Conservation (phyloP, 2,888 invertebrate species). For the Hyalella azteca region DNA sequence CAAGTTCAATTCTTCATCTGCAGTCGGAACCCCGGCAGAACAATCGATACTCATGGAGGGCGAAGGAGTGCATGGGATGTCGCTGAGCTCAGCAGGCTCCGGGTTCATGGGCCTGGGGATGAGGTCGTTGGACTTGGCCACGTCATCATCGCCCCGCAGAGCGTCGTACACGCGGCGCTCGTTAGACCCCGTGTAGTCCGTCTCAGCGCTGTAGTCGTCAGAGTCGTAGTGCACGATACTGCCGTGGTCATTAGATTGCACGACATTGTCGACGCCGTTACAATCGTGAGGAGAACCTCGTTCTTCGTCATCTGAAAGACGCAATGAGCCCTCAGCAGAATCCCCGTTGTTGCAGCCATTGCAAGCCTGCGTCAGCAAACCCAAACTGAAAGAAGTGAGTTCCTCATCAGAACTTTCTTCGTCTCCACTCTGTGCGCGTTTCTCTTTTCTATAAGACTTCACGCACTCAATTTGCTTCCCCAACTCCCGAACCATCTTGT, state of each 20-base stretch:
- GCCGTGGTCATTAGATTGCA: background rate
- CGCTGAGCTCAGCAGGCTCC: slow-evolving; percentile 31
- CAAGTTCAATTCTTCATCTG: background rate
- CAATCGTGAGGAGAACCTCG: background rate
- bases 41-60: slow-evolving; percentile 24
- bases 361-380: slow-evolving; percentile 11
- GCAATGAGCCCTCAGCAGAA: background rate
- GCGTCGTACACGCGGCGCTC: slow-evolving; percentile 8
- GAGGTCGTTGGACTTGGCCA: background rate
- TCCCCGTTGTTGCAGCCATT: background rate
- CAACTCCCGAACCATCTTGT: slow-evolving; percentile 22
- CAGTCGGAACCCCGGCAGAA: background rate
- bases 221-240: slow-evolving; percentile 6
- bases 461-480: slow-evolving; percentile 8
- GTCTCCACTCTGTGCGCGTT: background rate
- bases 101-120: slow-evolving; percentile 27
- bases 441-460: slow-evolving; percentile 10
- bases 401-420: slow-evolving; percentile 22
- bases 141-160: background rate
- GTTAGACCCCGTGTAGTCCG: slow-evolving; percentile 33
- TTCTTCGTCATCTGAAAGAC: background rate
- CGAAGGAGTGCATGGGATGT: slow-evolving; percentile 10
- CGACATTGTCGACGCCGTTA: background rate
- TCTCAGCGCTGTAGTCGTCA: slow-evolving; percentile 32
- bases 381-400: slow-evolving; percentile 5